Conservation (phyloP, 2,888 invertebrate genomes). For the Heliconius charithonia region DNA sequence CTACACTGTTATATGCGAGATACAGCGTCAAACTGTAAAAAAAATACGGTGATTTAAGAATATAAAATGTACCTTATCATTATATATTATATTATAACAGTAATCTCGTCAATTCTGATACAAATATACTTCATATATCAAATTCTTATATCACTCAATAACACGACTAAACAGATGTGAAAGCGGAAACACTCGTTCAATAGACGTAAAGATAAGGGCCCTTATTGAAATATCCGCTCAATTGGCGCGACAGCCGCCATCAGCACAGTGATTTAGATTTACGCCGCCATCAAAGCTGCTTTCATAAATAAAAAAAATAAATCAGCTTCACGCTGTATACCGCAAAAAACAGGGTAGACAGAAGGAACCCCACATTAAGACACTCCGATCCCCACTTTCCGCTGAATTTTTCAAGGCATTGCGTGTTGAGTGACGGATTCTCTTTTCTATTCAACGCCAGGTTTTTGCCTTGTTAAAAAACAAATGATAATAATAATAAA, state of each 20-base stretch:
- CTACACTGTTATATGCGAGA: too few relatives aligned
- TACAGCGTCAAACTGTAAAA: too few relatives aligned
- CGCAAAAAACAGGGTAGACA: too few relatives aligned
- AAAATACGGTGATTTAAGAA: background rate
- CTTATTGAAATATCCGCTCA: conserved; percentile 42
- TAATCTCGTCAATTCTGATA: background rate
- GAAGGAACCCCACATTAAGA: too few relatives aligned
- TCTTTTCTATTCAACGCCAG: too few relatives aligned
- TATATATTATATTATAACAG: background rate
- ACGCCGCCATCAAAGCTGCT: conserved; percentile 8
- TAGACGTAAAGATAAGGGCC: conserved; percentile 34
- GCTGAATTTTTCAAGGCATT: too few relatives aligned
- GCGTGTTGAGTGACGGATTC: too few relatives aligned
- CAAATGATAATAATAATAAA: too few relatives aligned
- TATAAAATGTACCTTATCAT: background rate
- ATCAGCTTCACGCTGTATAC: too few relatives aligned
- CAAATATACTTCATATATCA: background rate
- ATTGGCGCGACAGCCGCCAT: conserved; percentile 29
- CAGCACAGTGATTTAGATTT: conserved; percentile 31
- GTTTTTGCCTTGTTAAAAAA: too few relatives aligned
- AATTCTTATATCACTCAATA: conserved; percentile 13
- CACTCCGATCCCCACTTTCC: too few relatives aligned
- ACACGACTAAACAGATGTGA: conserved; percentile 11
- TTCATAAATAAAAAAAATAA: background rate
- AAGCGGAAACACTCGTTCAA: conserved; percentile 34